Conservation (phyloP, 1,140 invertebrate species). For the Drosophila erecta region DNA sequence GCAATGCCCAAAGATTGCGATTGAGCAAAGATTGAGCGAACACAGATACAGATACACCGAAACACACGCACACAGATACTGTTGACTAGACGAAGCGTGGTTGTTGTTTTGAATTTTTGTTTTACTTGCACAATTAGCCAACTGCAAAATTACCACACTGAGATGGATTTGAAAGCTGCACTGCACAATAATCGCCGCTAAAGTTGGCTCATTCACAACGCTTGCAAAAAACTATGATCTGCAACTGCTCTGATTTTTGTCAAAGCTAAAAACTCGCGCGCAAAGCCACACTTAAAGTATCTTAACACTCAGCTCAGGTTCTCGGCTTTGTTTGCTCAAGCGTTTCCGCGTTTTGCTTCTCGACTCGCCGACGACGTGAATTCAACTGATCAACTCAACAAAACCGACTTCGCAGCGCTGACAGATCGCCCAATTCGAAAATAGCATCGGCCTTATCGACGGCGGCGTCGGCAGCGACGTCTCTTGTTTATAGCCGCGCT, state of each 20-base stretch:
- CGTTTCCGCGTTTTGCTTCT: slow-evolving; percentile 67
- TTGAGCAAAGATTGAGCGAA: slow-evolving; percentile 77
- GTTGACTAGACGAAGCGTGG: slow-evolving; percentile 45
- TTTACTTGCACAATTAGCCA: slow-evolving; percentile 75
- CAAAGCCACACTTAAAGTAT: slow-evolving; percentile 5
- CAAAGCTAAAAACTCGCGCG: slow-evolving; percentile 12
- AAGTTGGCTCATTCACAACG: slow-evolving; percentile 39
- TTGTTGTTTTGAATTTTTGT: slow-evolving; percentile 43
- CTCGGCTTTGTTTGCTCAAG: slow-evolving; percentile 14
- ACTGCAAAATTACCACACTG: slow-evolving; percentile 55
- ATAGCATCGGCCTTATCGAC: slow-evolving; percentile 35
- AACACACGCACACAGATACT: slow-evolving; percentile 20
- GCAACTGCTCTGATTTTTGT: slow-evolving; percentile 44
- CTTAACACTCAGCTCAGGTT: slow-evolving; percentile 46
- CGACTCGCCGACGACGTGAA: slow-evolving; percentile 59
- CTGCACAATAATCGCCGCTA: slow-evolving; percentile 33
- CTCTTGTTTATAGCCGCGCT: slow-evolving; percentile 15
- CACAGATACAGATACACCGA: slow-evolving; percentile 11
- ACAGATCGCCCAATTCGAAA: slow-evolving; percentile 61
- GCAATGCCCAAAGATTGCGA: slow-evolving; percentile 79
- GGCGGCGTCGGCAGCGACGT: slow-evolving; percentile 16
- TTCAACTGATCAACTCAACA: slow-evolving; percentile 57
- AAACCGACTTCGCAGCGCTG: slow-evolving; percentile 43
- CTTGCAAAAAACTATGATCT: slow-evolving; percentile 21
- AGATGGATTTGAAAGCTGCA: slow-evolving; percentile 35